Evolutionary conservation across 2,888 invertebrate species (phyloP), one percentile per base, ranked within the genome.

Genomic region (Drosophila nigricruria): DNA sequence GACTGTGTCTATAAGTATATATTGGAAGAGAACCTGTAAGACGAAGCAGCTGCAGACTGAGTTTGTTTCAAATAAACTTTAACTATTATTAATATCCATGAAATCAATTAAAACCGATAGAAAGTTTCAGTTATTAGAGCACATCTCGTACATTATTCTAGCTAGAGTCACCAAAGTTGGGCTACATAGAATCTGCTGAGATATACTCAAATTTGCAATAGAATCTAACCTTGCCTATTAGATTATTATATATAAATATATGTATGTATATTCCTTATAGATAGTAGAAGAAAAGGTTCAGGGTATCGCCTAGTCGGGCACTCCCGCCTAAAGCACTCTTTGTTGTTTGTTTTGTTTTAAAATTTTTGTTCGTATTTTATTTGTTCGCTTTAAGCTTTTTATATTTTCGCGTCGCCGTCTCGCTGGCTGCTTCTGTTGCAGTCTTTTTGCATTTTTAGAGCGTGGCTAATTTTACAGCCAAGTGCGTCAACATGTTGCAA

Each of bases 401-500:
- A 61, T 34, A 59, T 75, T 62, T 75, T 71, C 62, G 59, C 72
- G 49, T 71, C 49, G 76, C 65, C 78, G 81, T 81, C 69, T 73
- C 81, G 78, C 68, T 81, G 73, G 75, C 78, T 81, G 69, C 72
- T 30, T 81, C 49, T 43, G 63, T 74, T 54, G 42, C 49, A 25
- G 32, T 63, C 18, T 63, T 63, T 45, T 70, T 78, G 77, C 73
- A 77, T 81, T 83, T 81, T 71, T 81, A 81, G 81, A 81, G 81
- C 81, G 84, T 78, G 54, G 81, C 81, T 81, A 81, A 81, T 83
- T 81, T 81, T 81, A 75, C 70, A 68, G 69, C 59, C 63, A 50
- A 70, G 52, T 65, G 62, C 61, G 63, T 60, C 56, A 64, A 53
- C 56, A 59, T 68, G 75, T 79, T 73, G 69, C 67, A 65, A 70